Evolutionary conservation across 2,113 vertebrate genomes (phyloP).

Genomic region (Aspidoscelis tigris): DNA sequence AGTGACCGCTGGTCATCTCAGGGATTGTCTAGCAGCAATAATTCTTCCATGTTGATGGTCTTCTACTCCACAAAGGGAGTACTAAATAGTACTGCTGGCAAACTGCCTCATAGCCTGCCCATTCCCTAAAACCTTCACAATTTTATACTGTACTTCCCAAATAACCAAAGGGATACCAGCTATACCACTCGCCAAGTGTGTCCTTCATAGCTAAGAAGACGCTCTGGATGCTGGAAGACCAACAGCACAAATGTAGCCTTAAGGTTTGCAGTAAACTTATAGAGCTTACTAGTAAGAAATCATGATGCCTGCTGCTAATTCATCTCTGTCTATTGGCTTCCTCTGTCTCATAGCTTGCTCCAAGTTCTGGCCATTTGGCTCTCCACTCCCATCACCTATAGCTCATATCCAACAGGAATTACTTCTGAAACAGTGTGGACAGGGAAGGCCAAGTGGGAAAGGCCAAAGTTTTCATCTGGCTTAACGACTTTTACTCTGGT

Average conservation of each 20-base stretch:
- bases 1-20: no score
- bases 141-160: no score
- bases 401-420: not conserved
- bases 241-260: accelerated
- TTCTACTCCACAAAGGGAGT: no score
- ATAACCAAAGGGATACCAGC: no score
- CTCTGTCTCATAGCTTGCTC: not conserved
- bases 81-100: not conserved
- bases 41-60: no score
- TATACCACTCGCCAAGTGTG: no score
- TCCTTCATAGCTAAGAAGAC: no score
- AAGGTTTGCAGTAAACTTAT: accelerated
- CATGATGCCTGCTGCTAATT: not conserved
- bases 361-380: not conserved
- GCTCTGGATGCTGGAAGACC: not conserved
- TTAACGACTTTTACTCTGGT: not conserved
- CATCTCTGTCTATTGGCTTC: not conserved
- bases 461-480: not conserved
- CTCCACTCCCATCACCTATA: not conserved
- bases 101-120: not conserved
- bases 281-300: not conserved
- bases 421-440: not conserved
- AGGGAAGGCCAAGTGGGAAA: not conserved
- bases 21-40: no score
- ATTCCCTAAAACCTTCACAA: not conserved